Conservation (phyloP, 2,797 vertebrate species). For the Pangasius krempfi region DNA sequence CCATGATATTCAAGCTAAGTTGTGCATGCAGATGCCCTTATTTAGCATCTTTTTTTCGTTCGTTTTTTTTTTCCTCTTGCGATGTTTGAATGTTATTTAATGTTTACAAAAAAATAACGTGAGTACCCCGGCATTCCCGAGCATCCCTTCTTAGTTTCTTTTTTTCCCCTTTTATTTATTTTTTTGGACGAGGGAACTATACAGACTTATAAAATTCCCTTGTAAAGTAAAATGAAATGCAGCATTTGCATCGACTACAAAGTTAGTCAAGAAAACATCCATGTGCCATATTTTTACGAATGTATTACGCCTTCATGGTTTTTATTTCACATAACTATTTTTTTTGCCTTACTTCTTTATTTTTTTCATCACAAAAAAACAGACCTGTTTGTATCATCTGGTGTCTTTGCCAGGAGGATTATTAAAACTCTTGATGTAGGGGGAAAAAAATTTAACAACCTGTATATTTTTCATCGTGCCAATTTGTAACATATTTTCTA, state of each 20-base stretch:
- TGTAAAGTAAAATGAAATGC: constrained; percentile 19
- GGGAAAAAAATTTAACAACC: constrained; percentile 82
- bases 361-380: constrained; percentile 84
- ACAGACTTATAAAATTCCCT: constrained; percentile 6
- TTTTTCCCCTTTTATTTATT: not conserved
- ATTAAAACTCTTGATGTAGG: constrained; percentile 99
- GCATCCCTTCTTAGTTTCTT: constrained; percentile 11
- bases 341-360: constrained; percentile 88
- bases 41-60: constrained; percentile 38
- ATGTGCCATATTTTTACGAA: constrained; percentile 89
- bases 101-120: constrained; percentile 49
- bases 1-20: constrained; percentile 49
- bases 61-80: constrained; percentile 47
- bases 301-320: constrained; percentile 94
- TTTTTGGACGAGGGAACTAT: constrained; percentile 13
- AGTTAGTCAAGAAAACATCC: constrained; percentile 74
- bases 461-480: constrained; percentile 99
- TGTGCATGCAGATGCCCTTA: constrained; percentile 55
- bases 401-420: constrained; percentile 86
- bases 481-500: constrained; percentile 99
- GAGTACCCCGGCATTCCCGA: constrained; percentile 18
- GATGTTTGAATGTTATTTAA: constrained; percentile 58
- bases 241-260: constrained; percentile 44
- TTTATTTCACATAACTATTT: constrained; percentile 85
- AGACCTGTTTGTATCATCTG: constrained; percentile 88